These are phyloP conservation scores for Orientallactaga bullata DNA, from an alignment of 2,113 vertebrate species.

Conservation along the genomic window DNA sequence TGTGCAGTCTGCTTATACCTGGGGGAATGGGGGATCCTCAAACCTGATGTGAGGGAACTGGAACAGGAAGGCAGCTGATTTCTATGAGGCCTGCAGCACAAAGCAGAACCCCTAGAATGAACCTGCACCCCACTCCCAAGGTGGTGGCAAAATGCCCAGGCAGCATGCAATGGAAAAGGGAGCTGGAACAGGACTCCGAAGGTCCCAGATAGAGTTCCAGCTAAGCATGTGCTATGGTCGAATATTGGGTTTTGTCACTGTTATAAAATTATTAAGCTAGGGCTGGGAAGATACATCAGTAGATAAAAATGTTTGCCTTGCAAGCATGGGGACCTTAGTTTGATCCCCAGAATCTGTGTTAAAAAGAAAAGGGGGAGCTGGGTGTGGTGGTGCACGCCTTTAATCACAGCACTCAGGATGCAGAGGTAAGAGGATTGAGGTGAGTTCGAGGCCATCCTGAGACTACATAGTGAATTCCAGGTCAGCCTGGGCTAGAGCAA, in stretches of 20 bases:
- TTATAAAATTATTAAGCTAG: background rate
- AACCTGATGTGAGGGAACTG: no score
- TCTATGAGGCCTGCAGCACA: background rate
- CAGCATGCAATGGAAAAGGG: fast-evolving
- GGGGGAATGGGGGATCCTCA: no score
- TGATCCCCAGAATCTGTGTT: no score
- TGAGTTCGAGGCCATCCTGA: no score
- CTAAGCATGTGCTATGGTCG: no score
- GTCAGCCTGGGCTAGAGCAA: no score
- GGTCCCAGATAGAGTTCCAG: background rate
- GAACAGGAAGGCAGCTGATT: background rate
- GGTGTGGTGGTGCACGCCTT: no score
- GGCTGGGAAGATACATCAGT: background rate
- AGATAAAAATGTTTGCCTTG: background rate
- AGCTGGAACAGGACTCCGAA: background rate
- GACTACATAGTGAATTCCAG: no score
- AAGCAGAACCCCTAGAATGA: background rate
- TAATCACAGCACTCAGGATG: no score
- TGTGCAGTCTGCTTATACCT: background rate
- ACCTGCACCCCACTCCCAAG: fast-evolving
- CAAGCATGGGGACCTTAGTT: no score
- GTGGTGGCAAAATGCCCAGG: background rate
- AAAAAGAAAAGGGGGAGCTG: no score
- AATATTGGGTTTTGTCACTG: background rate
- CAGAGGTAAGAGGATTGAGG: no score